A percentile compares a stretch with the other conserved stretches of the same genome.
These are phyloP conservation scores for Gasterosteus nipponicus DNA, from an alignment of 2,113 vertebrate genomes.

Conservation along the genomic window DNA sequence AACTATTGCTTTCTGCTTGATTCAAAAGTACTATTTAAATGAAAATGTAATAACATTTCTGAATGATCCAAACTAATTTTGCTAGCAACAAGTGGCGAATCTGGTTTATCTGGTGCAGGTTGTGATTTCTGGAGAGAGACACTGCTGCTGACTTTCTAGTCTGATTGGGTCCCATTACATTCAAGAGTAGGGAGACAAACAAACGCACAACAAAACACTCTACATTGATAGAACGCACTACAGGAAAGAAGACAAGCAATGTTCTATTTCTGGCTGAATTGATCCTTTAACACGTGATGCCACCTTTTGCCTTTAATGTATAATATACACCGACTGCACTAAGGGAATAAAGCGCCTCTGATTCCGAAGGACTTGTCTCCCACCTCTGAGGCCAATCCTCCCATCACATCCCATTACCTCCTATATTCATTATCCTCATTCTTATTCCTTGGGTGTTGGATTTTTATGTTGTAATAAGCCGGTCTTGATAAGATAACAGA, in stretches of 20 bases:
- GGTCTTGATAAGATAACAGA: conserved; percentile 92
- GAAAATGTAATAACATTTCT: neutral
- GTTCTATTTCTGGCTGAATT: neutral
- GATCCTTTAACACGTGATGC: neutral
- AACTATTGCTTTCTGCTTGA: neutral
- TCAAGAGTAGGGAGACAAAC: neutral
- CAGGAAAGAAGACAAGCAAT: neutral
- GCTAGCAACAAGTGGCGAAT: no score
- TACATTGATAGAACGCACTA: neutral
- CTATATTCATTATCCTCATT: conserved; percentile 72
- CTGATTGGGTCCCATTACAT: no score
- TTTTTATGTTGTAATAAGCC: conserved; percentile 93
- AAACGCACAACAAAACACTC: neutral
- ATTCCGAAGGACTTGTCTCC: conserved; percentile 44
- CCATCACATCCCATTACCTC: conserved; percentile 67
- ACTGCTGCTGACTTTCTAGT: no score
- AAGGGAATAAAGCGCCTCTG: conserved; percentile 33
- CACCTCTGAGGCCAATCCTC: conserved; percentile 44
- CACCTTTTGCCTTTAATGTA: conserved; percentile 34
- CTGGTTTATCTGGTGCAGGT: no score
- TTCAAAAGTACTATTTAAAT: neutral
- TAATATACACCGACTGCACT: conserved; percentile 31
- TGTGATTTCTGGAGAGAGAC: no score
- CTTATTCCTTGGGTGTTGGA: conserved; percentile 65
- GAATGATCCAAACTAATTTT: neutral